Evolutionary conservation across 2,797 vertebrate genomes (phyloP), one percentile per base, ranked within the genome.

Genomic region (Dromococcyx pavoninus): DNA sequence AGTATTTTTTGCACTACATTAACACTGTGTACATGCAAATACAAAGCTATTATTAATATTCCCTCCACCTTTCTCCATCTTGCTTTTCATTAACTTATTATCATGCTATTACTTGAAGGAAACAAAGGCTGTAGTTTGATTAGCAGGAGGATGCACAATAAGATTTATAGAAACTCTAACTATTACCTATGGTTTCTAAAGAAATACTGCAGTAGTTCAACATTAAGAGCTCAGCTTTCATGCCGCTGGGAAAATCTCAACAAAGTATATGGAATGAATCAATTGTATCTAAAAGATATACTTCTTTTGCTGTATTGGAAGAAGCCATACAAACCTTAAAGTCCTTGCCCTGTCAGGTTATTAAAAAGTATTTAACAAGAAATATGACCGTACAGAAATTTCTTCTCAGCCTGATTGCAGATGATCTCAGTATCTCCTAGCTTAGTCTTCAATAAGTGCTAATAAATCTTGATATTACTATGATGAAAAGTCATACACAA

Each of bases 41-140:
- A 60, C 19, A 54, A 32, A 74, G 27, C 35, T 90, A 30, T 71
- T 7, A 12, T 77, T 85, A 94, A 88, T 73, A 91, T 56, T 92
- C 25, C 48, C 35, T 88, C 57, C 14, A 93, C 30, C 27, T 17
- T 67, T 85, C 67, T 79, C 71, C 43, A 69, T 87, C 54, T 33
- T 87, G 62, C 54, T 92, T 93, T 93, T 93, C 66, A 79, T 89
- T 93, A 93, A 85, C 70, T 93, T 92, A 72, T 78, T 88, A 75
- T 71, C 84, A 85, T 70, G 17, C 27, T 80, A 69, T 88, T 88
- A 83, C 75, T 88, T 37, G 6, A 88, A 88, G 48, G 87, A 96
- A 94, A 91, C 35, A 92, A 80, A 93, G 72, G 44, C 41, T 3
- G 7, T 62, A 92, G 74, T 83, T 78, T 91, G 56, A 94, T 90